Base-by-base conservation (phyloP, 2,797 vertebrate genomes). In the Amazona finschi region DNA sequence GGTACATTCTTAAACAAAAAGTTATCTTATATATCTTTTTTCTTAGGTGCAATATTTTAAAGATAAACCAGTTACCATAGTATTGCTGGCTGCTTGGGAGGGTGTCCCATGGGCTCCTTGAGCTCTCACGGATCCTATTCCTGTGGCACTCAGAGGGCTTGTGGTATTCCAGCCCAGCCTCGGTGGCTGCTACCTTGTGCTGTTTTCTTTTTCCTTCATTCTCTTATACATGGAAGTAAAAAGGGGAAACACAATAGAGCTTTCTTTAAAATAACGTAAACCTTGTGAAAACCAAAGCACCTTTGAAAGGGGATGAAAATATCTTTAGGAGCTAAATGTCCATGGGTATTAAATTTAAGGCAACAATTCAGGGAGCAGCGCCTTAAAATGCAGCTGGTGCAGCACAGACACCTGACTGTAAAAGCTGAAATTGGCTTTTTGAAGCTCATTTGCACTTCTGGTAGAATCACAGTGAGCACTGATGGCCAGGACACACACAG, bases 111-210 rank as follows among this genome's bases (percentile, higher is more conserved):
- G 5, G 19, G 21, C 71, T 74, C 38, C n/a, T 72, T 13, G 0
- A 4, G 4, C 21, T 28, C 30, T 43, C 5, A 1, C 43, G 12
- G 8, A 21, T 14, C n/a, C n/a, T 1, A 0, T 5, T 72, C 36
- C 36, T 16, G 8, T 14, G 21, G 20, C 27, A 8, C 13, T 55
- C 11, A 1, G 15, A 46, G 53, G 20, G 6, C 8, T 44, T 39
- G 14, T 38, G 2, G 17, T 19, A 43, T 30, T 72, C 14, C 30
- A 71, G 31, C 15, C 60, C 25, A 20, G 33, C 13, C 18, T 38
- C 6, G 6, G 27, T 14, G 28, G 12, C 17, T 71, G 22, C 30
- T 70, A 39, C 46, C 15, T n/a, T 7, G 3, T 5, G 6, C 3
- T 66, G 0, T 61, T 74, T 72, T 44, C 6, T 22, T 41, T 71